Evolutionary conservation across 2,888 invertebrate species (phyloP).

Genomic region (Tipula helvola): DNA sequence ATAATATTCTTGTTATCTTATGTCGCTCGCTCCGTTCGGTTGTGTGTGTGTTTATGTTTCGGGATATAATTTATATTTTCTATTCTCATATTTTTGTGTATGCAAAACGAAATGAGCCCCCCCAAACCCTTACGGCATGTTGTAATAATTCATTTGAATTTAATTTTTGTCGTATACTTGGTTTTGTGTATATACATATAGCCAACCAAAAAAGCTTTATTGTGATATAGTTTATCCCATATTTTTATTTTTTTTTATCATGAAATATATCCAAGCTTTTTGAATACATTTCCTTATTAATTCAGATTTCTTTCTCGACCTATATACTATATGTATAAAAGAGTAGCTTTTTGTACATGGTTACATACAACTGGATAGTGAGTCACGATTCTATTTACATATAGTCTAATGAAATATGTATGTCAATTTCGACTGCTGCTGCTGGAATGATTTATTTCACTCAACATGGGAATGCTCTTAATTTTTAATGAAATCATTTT

Average conservation of each 20-base stretch:
- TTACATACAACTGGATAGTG: not conserved
- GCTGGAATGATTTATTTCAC: not conserved
- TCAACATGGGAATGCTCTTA: not conserved
- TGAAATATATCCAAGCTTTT: not conserved
- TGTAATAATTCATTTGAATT: not conserved
- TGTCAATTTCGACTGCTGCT: not conserved
- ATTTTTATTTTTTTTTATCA: not conserved
- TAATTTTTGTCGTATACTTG: not conserved
- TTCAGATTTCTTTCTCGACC: not conserved
- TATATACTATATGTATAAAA: too few species aligned
- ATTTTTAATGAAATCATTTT: not conserved
- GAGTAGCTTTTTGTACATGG: not conserved
- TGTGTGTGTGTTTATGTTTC: not conserved
- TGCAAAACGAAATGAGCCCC: not conserved
- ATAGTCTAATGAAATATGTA: not conserved
- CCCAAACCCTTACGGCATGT: not conserved
- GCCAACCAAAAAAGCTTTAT: not conserved
- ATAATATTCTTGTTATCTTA: not conserved
- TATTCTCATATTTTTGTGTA: not conserved
- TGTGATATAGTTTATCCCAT: not conserved
- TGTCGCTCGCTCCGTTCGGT: not conserved
- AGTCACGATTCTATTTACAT: not conserved
- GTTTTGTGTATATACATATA: not conserved
- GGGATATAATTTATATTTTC: not conserved
- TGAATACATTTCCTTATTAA: not conserved